Percentiles rank a stretch among this genome's conserved stretches.
These are phyloP conservation scores for Budorcas taxicolor DNA, from an alignment of 2,113 vertebrate genomes.

Conservation along the genomic window DNA sequence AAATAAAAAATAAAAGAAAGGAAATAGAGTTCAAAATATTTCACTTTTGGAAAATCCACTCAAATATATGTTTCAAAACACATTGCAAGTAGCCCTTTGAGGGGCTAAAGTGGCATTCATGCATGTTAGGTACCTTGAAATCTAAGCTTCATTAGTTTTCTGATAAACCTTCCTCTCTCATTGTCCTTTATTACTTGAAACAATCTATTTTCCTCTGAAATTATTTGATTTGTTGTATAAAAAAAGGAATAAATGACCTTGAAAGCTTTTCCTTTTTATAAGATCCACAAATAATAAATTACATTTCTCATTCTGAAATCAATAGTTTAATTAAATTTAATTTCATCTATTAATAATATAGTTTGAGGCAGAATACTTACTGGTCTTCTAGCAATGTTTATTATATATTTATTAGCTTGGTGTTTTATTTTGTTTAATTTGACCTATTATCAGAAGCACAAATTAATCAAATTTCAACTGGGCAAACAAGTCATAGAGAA, in stretches of 20 bases:
- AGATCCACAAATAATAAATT: slow-evolving; percentile 47
- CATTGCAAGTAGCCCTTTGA: not conserved
- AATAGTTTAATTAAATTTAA: slow-evolving; percentile 70
- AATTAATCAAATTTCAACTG: slow-evolving; percentile 67
- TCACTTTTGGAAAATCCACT: not conserved
- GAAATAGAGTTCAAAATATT: not conserved
- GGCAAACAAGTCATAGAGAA: slow-evolving; percentile 35
- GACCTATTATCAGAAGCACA: not conserved
- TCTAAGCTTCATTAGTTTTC: not conserved
- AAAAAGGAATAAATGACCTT: not conserved
- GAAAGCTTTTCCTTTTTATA: slow-evolving; percentile 14
- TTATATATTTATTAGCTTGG: slow-evolving; percentile 21
- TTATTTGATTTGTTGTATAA: not conserved
- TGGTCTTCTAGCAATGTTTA: not conserved
- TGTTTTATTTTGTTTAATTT: slow-evolving; percentile 41
- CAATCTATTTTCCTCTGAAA: not conserved
- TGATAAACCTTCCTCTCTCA: not conserved
- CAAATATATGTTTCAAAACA: not conserved
- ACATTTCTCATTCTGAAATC: slow-evolving; percentile 43
- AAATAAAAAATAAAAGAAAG: no score
- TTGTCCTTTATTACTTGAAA: not conserved
- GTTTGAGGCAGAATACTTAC: slow-evolving; percentile 13
- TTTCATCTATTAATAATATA: slow-evolving; percentile 53
- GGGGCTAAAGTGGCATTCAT: not conserved
- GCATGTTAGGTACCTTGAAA: not conserved